These are phyloP conservation scores for Bos indicus DNA, from an alignment of 2,113 vertebrate genomes.

Conservation along the genomic window DNA sequence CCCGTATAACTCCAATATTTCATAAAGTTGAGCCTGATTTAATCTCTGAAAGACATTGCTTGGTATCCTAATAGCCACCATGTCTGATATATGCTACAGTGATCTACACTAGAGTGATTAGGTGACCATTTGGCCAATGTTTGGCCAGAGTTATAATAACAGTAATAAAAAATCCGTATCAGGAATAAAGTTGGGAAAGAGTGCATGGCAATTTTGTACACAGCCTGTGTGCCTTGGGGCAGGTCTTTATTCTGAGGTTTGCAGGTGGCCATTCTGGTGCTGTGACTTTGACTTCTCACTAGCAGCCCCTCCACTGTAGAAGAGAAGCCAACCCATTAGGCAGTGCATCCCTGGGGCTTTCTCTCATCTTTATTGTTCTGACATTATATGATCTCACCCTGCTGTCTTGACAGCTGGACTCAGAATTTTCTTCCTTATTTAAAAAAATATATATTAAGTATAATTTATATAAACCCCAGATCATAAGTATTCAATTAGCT, in stretches of 20 bases:
- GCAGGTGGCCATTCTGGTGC: background rate
- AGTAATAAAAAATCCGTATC: background rate
- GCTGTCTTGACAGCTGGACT: background rate
- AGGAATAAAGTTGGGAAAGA: background rate
- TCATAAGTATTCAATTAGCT: background rate
- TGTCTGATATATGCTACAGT: background rate
- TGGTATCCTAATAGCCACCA: background rate
- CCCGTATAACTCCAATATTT: background rate
- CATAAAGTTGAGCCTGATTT: background rate
- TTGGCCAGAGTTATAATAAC: background rate
- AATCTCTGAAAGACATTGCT: background rate
- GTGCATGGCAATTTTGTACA: background rate
- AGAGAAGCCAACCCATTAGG: background rate
- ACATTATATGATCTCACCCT: background rate
- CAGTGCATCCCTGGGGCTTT: background rate
- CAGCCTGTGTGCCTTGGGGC: background rate
- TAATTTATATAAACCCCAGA: background rate
- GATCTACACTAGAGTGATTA: background rate
- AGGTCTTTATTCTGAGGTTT: background rate
- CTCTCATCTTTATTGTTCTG: background rate
- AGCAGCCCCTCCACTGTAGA: background rate
- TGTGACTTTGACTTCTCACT: background rate
- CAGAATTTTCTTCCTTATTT: background rate
- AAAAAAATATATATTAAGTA: background rate
- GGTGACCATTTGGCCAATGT: background rate